Conservation (phyloP, 2,797 vertebrate genomes). For the Sebastes goodei region DNA sequence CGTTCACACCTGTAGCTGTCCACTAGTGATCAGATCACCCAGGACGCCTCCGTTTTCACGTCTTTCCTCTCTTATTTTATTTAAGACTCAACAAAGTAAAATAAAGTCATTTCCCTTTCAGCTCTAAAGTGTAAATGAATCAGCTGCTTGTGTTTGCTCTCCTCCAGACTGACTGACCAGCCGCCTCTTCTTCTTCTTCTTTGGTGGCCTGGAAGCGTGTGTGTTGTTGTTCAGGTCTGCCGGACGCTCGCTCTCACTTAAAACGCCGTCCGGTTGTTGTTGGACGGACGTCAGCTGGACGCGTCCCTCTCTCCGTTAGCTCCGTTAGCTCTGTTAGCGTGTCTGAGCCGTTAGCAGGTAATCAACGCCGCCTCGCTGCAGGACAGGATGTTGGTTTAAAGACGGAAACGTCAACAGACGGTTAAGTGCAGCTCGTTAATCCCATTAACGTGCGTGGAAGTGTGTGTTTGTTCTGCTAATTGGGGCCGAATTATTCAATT, state of each 20-base stretch:
- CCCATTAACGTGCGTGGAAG: constrained; percentile 65
- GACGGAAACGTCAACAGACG: constrained; percentile 66
- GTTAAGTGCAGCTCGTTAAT: constrained; percentile 70
- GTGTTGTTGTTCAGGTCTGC: constrained; percentile 37
- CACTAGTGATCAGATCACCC: not conserved
- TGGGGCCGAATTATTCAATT: constrained; percentile 77
- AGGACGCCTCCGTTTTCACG: not conserved
- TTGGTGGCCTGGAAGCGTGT: constrained; percentile 28
- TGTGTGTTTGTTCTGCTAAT: constrained; percentile 76
- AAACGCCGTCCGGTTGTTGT: constrained; percentile 47
- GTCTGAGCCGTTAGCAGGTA: constrained; percentile 36
- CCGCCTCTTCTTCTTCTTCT: constrained; percentile 27
- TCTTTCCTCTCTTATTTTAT: not conserved
- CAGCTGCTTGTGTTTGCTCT: not conserved
- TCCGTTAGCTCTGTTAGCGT: not conserved
- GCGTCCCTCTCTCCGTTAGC: not conserved
- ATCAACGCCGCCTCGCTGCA: constrained; percentile 47
- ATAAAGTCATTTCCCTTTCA: not conserved
- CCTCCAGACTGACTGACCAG: not conserved
- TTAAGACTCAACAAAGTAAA: not conserved
- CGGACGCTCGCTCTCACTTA: constrained; percentile 34
- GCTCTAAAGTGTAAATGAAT: not conserved
- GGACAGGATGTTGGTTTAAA: constrained; percentile 67
- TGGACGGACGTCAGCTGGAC: constrained; percentile 45
- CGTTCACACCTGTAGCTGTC: not conserved